Conservation (phyloP, 2,888 invertebrate genomes). For the Dromius quadrimaculatus region DNA sequence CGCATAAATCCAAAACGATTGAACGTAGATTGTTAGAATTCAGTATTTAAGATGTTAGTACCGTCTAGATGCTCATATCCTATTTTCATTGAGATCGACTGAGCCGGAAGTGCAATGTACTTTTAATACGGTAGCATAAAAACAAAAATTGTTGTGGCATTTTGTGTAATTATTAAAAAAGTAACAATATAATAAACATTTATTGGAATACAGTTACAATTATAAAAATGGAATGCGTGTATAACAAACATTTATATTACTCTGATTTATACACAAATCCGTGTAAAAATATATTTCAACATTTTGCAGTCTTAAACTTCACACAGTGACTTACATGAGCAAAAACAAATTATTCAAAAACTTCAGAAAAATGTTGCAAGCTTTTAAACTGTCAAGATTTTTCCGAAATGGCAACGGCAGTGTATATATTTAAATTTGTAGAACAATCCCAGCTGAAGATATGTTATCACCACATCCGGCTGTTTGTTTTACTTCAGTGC, state of each 20-base stretch:
- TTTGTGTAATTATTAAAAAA: no score
- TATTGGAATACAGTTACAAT: conserved; percentile 39
- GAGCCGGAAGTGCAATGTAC: no score
- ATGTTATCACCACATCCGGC: conserved; percentile 91
- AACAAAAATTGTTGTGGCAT: no score
- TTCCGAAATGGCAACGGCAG: conserved; percentile 30
- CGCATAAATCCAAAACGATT: no score
- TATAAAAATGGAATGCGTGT: conserved; percentile 28
- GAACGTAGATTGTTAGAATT: no score
- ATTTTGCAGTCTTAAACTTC: conserved; percentile 44
- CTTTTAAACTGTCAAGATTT: conserved; percentile 13
- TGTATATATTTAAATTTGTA: conserved; percentile 69
- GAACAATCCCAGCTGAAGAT: conserved; percentile 87
- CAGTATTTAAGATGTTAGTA: no score
- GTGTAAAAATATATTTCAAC: conserved; percentile 44
- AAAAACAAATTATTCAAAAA: conserved; percentile 33
- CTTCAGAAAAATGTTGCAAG: conserved; percentile 18
- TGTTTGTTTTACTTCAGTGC: conserved; percentile 83
- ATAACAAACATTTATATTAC: conserved; percentile 41
- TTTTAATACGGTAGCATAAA: no score
- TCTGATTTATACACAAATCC: conserved; percentile 22
- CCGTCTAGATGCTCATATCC: no score
- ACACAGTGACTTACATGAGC: conserved; percentile 34
- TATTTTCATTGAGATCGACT: no score
- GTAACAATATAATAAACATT: no score